Evolutionary conservation across 2,888 invertebrate species (phyloP).

Genomic region (Trichogramma dendrolimi): DNA sequence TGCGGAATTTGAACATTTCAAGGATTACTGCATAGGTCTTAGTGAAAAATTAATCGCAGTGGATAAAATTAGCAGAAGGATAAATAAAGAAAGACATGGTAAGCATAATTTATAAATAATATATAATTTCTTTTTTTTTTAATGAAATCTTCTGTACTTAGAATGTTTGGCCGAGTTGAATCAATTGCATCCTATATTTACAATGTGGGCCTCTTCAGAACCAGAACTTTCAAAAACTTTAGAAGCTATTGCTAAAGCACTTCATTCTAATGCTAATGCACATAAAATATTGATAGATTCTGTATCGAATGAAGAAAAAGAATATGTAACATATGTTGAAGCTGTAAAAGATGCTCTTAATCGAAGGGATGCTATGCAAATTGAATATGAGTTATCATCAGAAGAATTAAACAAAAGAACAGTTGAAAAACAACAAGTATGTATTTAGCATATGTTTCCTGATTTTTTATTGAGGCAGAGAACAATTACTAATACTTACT

Average conservation of each 20-base stretch:
- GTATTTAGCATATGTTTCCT: conserved; percentile 21
- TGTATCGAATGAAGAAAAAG: conserved; percentile 55
- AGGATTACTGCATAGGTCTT: conserved; percentile 59
- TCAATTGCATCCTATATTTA: conserved; percentile 61
- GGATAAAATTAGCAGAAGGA: conserved; percentile 63
- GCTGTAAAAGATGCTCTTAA: conserved; percentile 64
- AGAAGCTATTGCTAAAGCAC: conserved; percentile 53
- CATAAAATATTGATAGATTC: conserved; percentile 54
- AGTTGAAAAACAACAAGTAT: conserved; percentile 62
- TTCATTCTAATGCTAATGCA: conserved; percentile 54
- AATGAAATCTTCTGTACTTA: conserved; percentile 29
- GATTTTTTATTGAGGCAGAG: conserved; percentile 1
- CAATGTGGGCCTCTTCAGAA: conserved; percentile 61
- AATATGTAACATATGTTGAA: conserved; percentile 65
- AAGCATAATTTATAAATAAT: conserved; percentile 15
- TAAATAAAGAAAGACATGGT: conserved; percentile 63
- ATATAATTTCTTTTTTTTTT: conserved; percentile 4
- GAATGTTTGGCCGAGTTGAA: conserved; percentile 58
- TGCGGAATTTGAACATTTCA: conserved; percentile 62
- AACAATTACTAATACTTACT: not conserved
- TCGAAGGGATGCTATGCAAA: conserved; percentile 63
- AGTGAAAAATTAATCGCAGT: conserved; percentile 62
- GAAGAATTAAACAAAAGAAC: conserved; percentile 62
- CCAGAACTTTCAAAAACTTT: conserved; percentile 54
- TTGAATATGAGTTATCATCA: conserved; percentile 61